Evolutionary conservation across 2,113 vertebrate species (phyloP).

Genomic region (Henicopernis longicauda): DNA sequence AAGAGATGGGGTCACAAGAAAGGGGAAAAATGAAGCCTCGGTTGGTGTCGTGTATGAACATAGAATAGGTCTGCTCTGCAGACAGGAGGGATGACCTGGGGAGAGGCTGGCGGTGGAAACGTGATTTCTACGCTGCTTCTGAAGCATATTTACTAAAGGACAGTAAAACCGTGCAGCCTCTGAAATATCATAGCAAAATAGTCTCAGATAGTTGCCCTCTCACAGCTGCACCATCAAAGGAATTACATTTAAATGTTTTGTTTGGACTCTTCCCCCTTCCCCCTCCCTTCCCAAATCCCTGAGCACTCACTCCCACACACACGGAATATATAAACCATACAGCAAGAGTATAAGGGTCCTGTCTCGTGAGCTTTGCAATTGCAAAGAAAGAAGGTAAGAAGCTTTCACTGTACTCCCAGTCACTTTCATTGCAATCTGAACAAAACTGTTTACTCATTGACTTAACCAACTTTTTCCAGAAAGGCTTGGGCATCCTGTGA

Average conservation of each 20-base stretch:
- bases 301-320: not conserved
- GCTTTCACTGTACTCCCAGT: not conserved
- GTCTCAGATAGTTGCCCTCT: not conserved
- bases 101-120: not conserved
- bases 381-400: not conserved
- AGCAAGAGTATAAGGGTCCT: not conserved
- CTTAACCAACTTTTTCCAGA: not conserved
- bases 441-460: not conserved
- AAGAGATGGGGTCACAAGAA: not conserved
- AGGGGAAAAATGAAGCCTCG: not conserved
- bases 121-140: not conserved
- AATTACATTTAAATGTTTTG: not conserved
- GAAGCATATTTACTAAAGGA: not conserved
- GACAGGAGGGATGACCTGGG: not conserved
- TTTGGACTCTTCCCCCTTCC: constrained; percentile 10
- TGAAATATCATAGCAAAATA: not conserved
- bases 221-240: constrained; percentile 17
- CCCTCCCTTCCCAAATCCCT: not conserved
- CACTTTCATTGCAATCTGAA: not conserved
- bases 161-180: not conserved
- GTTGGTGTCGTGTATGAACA: not conserved
- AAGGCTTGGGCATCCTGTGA: not conserved
- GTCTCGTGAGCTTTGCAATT: not conserved
- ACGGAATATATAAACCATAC: not conserved
- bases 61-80: not conserved